phyloP scores from a whole-genome alignment of 1,140 invertebrate genomes.

The Euura lappo region DNA sequence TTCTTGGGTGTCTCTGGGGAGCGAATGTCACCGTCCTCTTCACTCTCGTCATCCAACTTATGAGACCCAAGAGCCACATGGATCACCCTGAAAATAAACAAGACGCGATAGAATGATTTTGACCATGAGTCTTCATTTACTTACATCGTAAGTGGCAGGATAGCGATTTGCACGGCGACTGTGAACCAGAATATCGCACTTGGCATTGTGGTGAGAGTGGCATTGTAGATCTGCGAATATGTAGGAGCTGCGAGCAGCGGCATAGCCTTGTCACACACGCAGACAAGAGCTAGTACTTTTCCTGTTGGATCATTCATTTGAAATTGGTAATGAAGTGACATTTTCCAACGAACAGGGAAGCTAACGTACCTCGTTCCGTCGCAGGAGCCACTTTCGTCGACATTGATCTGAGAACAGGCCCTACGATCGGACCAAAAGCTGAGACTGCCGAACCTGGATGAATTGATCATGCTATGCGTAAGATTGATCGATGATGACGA shows the following conservation, averaged over 20 bases:
- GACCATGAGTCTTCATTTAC: slow-evolving; percentile 40
- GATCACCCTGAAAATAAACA: too few species aligned
- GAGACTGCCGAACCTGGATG: slow-evolving; percentile 67
- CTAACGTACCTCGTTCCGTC: slow-evolving; percentile 68
- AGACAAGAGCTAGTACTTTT: slow-evolving; percentile 75
- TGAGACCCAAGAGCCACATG: too few species aligned
- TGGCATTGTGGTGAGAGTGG: slow-evolving; percentile 65
- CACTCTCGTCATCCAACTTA: too few species aligned
- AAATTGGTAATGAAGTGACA: too few species aligned
- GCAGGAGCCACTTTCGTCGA: slow-evolving; percentile 72
- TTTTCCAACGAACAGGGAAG: too few species aligned
- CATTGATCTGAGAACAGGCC: slow-evolving; percentile 76
- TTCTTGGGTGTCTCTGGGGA: too few species aligned
- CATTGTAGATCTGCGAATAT: slow-evolving; percentile 74
- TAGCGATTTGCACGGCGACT: slow-evolving; percentile 68
- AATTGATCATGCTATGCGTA: too few species aligned
- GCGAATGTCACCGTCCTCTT: too few species aligned
- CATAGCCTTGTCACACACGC: slow-evolving; percentile 78
- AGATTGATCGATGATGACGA: too few species aligned
- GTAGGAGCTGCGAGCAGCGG: slow-evolving; percentile 72
- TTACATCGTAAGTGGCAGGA: slow-evolving; percentile 69
- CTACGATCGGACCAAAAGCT: slow-evolving; percentile 74
- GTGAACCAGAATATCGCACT: slow-evolving; percentile 73
- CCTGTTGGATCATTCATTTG: slow-evolving; percentile 54
- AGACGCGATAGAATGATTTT: too few species aligned